A percentile compares a stretch with the other conserved stretches of the same genome.
Evolutionary conservation across 1,140 invertebrate genomes (phyloP).

Genomic region (Caenorhabditis tropicalis): DNA sequence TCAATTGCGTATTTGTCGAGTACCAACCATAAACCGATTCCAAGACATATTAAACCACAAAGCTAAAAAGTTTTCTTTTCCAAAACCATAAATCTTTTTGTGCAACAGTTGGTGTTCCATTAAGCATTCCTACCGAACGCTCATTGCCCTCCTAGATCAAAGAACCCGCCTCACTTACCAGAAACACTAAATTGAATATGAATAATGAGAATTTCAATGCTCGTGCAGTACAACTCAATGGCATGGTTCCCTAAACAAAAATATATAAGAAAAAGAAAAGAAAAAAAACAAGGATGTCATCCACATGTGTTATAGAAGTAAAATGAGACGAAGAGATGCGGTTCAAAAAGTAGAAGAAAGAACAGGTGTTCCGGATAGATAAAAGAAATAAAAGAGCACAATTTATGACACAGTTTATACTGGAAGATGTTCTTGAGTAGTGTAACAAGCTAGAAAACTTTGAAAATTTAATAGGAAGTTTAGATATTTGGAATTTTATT

Average conservation of each 20-base stretch:
- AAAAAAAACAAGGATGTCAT: slow-evolving; percentile 5
- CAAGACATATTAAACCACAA: slow-evolving; percentile 69
- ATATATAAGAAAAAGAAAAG: background rate
- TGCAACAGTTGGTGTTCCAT: slow-evolving; percentile 15
- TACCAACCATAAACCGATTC: slow-evolving; percentile 67
- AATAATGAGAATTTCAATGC: slow-evolving; percentile 69
- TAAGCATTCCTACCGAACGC: background rate
- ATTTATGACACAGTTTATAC: background rate
- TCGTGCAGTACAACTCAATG: slow-evolving; percentile 61
- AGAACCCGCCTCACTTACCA: slow-evolving; percentile 57
- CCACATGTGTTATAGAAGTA: slow-evolving; percentile 36
- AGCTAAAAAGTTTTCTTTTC: slow-evolving; percentile 59
- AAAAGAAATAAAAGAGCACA: background rate
- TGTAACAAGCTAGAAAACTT: background rate
- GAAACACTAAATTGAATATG: slow-evolving; percentile 69
- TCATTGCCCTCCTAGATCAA: background rate
- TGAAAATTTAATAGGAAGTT: too few species aligned
- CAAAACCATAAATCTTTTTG: background rate
- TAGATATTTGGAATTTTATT: too few species aligned
- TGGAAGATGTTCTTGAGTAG: background rate
- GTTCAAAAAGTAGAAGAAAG: background rate
- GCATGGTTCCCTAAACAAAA: slow-evolving; percentile 39
- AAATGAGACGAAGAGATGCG: background rate
- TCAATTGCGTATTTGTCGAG: slow-evolving; percentile 71
- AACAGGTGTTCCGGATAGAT: slow-evolving; percentile 22